Conservation (phyloP, 2,888 invertebrate genomes). For the Brassicogethes aeneus region DNA sequence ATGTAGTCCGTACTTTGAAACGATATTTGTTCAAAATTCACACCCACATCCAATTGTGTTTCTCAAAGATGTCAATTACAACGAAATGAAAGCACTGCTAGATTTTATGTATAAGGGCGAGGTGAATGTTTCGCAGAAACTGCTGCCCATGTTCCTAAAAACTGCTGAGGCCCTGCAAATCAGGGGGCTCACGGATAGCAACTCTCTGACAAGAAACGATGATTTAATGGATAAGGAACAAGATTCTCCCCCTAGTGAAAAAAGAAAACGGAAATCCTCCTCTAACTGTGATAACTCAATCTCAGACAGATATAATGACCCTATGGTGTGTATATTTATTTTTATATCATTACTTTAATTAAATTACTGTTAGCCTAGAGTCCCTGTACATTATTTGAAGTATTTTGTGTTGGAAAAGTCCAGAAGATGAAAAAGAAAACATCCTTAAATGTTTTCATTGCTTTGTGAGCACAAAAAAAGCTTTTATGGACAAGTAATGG, state of each 20-base stretch:
- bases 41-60: slow-evolving; percentile 90
- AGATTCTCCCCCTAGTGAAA: slow-evolving; percentile 44
- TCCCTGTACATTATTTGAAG: too few relatives aligned
- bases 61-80: slow-evolving; percentile 83
- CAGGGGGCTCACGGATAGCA: slow-evolving; percentile 80
- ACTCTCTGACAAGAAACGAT: slow-evolving; percentile 46
- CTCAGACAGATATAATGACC: slow-evolving; percentile 58
- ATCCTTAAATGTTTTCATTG: too few relatives aligned
- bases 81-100: slow-evolving; percentile 81
- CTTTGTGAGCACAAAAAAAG: too few relatives aligned
- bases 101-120: slow-evolving; percentile 88
- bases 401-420: too few relatives aligned
- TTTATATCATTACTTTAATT: too few relatives aligned
- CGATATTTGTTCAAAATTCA: slow-evolving; percentile 77
- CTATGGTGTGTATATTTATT: slow-evolving; percentile 55
- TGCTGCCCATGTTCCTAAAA: slow-evolving; percentile 83
- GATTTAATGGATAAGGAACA: slow-evolving; percentile 31
- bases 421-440: too few relatives aligned
- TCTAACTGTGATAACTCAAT: slow-evolving; percentile 58
- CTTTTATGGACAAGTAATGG: too few relatives aligned
- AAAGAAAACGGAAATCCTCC: slow-evolving; percentile 56
- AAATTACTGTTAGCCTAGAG: too few relatives aligned
- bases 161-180: slow-evolving; percentile 88
- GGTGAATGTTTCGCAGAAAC: slow-evolving; percentile 79
- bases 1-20: slow-evolving; percentile 91